Evolutionary conservation across 2,888 invertebrate species (phyloP).

Genomic region (Hypomecis punctinalis): DNA sequence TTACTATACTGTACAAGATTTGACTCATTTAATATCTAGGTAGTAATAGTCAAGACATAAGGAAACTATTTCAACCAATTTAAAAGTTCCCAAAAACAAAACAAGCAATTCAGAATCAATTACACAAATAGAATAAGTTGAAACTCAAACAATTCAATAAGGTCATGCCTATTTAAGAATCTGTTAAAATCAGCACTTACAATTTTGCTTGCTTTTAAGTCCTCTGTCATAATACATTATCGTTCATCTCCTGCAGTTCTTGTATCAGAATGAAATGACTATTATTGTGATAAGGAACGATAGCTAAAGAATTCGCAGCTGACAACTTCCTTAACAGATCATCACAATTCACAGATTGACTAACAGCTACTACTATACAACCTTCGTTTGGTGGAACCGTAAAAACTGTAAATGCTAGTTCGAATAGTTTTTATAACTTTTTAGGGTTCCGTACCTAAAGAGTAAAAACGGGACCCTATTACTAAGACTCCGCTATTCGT

Average conservation of each 20-base stretch:
- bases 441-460: too few species aligned
- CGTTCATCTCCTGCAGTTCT: not conserved
- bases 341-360: slow-evolving; percentile 7
- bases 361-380: slow-evolving; percentile 12
- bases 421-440: slow-evolving; percentile 32
- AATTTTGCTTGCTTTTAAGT: not conserved
- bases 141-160: slow-evolving; percentile 21
- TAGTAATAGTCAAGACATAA: slow-evolving; percentile 2
- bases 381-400: slow-evolving; percentile 37
- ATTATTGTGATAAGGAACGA: slow-evolving; percentile 14
- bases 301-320: not conserved
- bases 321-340: slow-evolving; percentile 35
- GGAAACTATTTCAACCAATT: slow-evolving; percentile 8
- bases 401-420: slow-evolving; percentile 33
- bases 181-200: slow-evolving; percentile 4
- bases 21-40: not conserved
- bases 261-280: not conserved
- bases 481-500: too few species aligned
- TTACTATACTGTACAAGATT: too few species aligned
- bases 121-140: slow-evolving; percentile 16
- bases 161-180: slow-evolving; percentile 15
- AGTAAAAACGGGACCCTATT: too few species aligned
- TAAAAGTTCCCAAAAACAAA: slow-evolving; percentile 8
- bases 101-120: slow-evolving; percentile 18
- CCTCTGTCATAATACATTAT: slow-evolving; percentile 4